Base-by-base conservation (phyloP, 2,113 vertebrate species). In the Dermatemys mawii region DNA sequence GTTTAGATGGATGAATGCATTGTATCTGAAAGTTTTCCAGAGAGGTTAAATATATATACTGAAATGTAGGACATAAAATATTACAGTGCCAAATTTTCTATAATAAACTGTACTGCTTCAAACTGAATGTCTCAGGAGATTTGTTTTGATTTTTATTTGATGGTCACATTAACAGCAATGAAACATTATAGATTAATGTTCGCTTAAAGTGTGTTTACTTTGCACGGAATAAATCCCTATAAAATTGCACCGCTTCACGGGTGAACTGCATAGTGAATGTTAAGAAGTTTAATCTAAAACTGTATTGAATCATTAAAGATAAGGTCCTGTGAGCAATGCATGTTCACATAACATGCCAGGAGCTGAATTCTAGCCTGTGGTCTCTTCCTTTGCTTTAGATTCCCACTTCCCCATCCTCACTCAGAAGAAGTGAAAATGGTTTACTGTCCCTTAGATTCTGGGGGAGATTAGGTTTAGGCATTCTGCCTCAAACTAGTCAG, bases 61-160 rank as follows among this genome's bases (percentile, higher is more conserved):
- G 91, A 55, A 94, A 93, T 92, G 27, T 41, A 89, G 63, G 94
- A 93, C 84, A 44, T 75, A 8, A 96, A 96, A 93, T 81, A 96
- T 24, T 91, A 91, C 63, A 90, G 51, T n/a, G 67, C 13, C 81
- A 80, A 81, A 14, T 95, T 95, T 96, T 93, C 86, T 83, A 26
- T 84, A 86, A 93, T 91, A 96, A 94, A 4, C 7, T 87, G 51
- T 79, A 81, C 76, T 57, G 49, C 73, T 92, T 87, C 84, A 83
- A 92, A 90, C 85, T 12, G 75, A 76, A 76, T 8, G 81, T 87
- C 96, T 89, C 91, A 84, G 51, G 92, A 95, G 93, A 93, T 44
- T 3, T 13, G 4, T 84, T 93, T 82, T 86, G 88, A 48, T 75
- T 92, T 91, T 96, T 87, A 76, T 90, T 87, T 95, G 93, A 93